These are phyloP conservation scores for Cariama cristata DNA, from an alignment of 2,113 vertebrate species.

Conservation along the genomic window DNA sequence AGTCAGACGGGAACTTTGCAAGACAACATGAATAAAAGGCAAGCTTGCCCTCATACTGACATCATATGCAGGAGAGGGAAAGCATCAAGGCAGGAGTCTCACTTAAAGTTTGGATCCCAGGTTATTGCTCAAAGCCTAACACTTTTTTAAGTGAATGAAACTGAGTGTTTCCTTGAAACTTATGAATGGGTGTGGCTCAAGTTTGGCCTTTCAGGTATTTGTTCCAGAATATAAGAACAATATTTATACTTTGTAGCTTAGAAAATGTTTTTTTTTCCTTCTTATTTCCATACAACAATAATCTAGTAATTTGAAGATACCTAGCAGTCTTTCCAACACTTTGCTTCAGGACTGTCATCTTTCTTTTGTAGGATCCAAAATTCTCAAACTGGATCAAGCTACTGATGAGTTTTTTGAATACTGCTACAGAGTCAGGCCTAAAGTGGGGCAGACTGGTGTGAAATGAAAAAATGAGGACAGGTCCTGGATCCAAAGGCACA, in stretches of 20 bases:
- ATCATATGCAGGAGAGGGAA: neutral
- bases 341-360: neutral
- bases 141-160: neutral
- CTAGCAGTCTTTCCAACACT: neutral
- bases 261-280: neutral
- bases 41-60: neutral
- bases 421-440: neutral
- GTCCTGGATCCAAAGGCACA: neutral
- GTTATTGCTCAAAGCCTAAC: neutral
- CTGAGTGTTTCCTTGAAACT: neutral
- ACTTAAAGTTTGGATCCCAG: neutral
- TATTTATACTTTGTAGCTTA: neutral
- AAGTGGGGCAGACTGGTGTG: accelerated
- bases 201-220: neutral
- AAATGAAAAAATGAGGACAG: neutral
- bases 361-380: neutral
- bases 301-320: neutral
- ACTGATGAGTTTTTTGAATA: neutral
- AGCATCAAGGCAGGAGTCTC: neutral
- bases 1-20: neutral
- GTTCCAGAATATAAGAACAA: neutral
- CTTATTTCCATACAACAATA: neutral
- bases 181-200: neutral
- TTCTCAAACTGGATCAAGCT: neutral
- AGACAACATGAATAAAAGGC: neutral